Evolutionary conservation across 1,140 invertebrate genomes (phyloP), one percentile per base, ranked within the genome.

Genomic region (Doryteuthis pealeii): DNA sequence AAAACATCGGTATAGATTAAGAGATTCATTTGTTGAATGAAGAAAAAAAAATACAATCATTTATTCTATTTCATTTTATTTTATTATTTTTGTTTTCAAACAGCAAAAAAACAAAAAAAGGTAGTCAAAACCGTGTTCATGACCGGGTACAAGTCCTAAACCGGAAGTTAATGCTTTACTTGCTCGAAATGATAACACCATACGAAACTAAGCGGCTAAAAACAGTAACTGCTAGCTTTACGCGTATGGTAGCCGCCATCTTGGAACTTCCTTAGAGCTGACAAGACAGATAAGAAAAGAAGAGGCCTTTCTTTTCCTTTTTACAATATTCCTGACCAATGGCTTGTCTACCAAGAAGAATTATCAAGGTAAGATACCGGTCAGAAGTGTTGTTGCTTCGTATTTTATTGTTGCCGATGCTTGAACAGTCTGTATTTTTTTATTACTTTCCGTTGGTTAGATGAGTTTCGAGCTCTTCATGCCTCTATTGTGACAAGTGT

Each of bases 261-360:
- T 80, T 31, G 74, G 78, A 49, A 69, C 77, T 15, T 78, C 79
- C 26, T 76, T 77, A 4, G 77, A 72, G 15, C 68, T 77, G 68
- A 80, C 74, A 26, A 80, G 78, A 15, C 77, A 75, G 18, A 77
- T 78, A 68, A 72, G 76, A n/a, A 30, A 71, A 35, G 22, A 71
- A n/a, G 26, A 71, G 31, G 26, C 31, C 43, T 26, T n/a, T 66
- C 32, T 31, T 30, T 68, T 22, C 26, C 33, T 45, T 15, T 22
- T 49, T 31, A 76, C 28, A 65, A 32, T 58, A 58, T 58, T 58
- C 26, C 18, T 58, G 12, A 67, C 62, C 28, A 76, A 88, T 87
- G 86, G 84, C 87, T n/a, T 86, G 80, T 65, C 78, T 88, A 66
- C 87, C 87, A 14, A 78, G 87, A 43, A 78, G 87, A 75, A 88